Conservation (phyloP, 2,797 vertebrate species). For the Protonibea diacanthus region DNA sequence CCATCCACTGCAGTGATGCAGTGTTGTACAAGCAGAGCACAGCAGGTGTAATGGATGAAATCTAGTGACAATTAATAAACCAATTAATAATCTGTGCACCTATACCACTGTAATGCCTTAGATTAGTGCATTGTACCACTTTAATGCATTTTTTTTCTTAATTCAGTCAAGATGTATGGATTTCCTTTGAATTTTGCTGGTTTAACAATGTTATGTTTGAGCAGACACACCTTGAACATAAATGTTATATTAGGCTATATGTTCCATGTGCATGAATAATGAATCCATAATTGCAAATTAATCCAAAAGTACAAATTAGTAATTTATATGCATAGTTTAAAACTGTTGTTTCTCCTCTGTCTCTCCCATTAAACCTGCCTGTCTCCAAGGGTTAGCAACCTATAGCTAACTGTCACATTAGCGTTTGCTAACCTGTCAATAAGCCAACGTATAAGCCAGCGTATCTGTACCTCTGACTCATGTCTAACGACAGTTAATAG, state of each 20-base stretch:
- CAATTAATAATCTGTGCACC: background rate
- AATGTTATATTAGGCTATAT: background rate
- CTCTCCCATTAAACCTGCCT: background rate
- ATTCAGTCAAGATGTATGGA: no score
- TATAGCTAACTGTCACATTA: background rate
- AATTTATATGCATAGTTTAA: background rate
- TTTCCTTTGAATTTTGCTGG: background rate
- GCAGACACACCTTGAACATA: no score
- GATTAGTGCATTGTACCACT: background rate
- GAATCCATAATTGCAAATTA: no score
- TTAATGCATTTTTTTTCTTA: background rate
- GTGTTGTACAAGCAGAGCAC: background rate
- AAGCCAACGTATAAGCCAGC: background rate
- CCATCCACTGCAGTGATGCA: background rate
- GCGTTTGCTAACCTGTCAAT: background rate
- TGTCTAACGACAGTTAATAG: background rate
- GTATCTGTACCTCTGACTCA: background rate
- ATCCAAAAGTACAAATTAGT: background rate
- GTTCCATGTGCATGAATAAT: no score
- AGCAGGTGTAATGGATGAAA: constrained; percentile 1
- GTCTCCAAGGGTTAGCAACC: background rate
- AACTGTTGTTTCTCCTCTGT: no score
- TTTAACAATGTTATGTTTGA: background rate
- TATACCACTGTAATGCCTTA: background rate
- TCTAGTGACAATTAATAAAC: no score